A percentile compares a stretch with the other conserved stretches of the same genome.
phyloP scores from a whole-genome alignment of 2,113 vertebrate genomes.

The Pontoporia blainvillei region DNA sequence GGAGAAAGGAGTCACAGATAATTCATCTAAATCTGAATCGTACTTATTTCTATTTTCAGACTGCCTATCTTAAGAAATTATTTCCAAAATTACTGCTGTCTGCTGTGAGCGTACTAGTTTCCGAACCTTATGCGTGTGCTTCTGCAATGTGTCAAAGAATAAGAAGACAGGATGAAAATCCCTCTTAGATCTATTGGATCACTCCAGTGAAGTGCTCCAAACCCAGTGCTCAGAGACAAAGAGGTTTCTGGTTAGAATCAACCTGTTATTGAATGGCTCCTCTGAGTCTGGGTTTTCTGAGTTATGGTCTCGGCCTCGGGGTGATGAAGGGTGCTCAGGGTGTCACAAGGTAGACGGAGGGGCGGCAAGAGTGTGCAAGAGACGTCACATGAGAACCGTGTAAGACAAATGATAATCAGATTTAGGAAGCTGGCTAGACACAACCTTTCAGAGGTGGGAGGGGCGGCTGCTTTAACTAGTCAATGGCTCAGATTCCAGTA shows the following conservation, averaged over 20 bases:
- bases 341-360: neutral
- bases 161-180: neutral
- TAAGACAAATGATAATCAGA: slow-evolving; percentile 66
- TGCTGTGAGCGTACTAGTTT: neutral
- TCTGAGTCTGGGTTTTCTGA: neutral
- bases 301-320: neutral
- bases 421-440: slow-evolving; percentile 66
- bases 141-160: neutral
- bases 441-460: neutral
- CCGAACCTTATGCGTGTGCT: neutral
- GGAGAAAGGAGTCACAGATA: neutral
- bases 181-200: neutral
- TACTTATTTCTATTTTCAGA: neutral
- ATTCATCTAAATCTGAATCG: neutral
- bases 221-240: neutral
- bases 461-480: slow-evolving; percentile 24
- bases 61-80: neutral
- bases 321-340: neutral
- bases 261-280: neutral
- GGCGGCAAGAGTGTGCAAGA: neutral
- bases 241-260: neutral
- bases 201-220: too few species aligned
- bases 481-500: slow-evolving; percentile 17
- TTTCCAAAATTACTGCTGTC: neutral
- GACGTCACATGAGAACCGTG: slow-evolving; percentile 61